Evolutionary conservation across 92 coral and sea anemone genomes (phyloP), one percentile per base, ranked within the genome.

Genomic region (Parazoanthus atlanticus): DNA sequence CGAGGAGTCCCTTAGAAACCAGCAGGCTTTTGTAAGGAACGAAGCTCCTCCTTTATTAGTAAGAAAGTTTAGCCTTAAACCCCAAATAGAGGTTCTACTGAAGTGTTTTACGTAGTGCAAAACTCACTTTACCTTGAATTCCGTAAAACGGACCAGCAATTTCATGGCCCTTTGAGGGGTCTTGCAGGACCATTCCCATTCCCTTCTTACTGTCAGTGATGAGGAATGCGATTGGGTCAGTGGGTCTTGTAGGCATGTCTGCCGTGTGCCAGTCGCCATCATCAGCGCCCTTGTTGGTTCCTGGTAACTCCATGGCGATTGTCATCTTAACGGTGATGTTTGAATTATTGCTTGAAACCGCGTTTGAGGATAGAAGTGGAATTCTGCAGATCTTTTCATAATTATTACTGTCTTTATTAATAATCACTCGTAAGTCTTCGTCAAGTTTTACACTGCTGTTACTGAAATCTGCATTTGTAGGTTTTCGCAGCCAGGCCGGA

Each of bases 171-270:
- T 74, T 85, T 16, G 80, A 74, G 2, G 79, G 73, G n/a, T 86
- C 89, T 52, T 86, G 89, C 41, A 86, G n/a, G 10, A 86, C 89
- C 89, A 86, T 56, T 34, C 89, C 89, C 8, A 86, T 56, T 0
- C 72, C 89, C 21, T 49, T 46, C 8, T 31, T 11, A 52, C 83
- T 72, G 54, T 86, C 89, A 30, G 83, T 46, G 43, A 75, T 38
- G 67, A 86, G 36, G 76, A 86, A 75, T 3, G 71, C 82, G 12
- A 86, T 75, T 2, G 83, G 84, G 17, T 86, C 82, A 13, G 30
- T 16, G 10, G 89, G 82, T 8, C 46, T 86, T 15, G 74, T 86
- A 2, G 82, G 82, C 82, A 74, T 86, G 38, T 36, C 69, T 6
- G 66, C 69, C 7, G 41, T 56, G 19, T 52, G 1, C 40, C 52